Conservation (phyloP, 2,113 vertebrate genomes). For the Pogonocichla stellata region DNA sequence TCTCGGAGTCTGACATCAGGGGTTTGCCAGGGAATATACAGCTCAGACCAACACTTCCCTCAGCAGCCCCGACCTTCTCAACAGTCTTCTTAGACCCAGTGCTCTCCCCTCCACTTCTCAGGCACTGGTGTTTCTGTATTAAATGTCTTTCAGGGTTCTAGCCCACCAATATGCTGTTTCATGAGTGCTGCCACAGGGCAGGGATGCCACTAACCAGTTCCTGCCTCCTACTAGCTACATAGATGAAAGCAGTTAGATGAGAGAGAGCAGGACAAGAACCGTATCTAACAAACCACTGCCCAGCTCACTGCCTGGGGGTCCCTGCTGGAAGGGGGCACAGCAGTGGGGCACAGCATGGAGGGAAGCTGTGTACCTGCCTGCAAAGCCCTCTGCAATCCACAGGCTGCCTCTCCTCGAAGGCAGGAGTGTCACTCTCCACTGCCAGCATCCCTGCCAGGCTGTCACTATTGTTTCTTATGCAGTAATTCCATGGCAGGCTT, state of each 20-base stretch:
- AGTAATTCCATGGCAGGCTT: neutral
- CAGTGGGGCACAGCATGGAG: fast-evolving
- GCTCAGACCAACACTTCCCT: neutral
- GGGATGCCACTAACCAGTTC: neutral
- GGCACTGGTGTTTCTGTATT: neutral
- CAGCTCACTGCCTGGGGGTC: neutral
- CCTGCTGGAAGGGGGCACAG: fast-evolving
- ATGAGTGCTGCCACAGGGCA: neutral
- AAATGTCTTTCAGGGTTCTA: neutral
- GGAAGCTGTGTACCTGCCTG: neutral
- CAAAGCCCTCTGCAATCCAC: neutral
- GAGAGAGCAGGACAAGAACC: neutral
- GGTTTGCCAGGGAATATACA: neutral
- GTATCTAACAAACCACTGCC: neutral
- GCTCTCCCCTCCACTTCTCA: neutral
- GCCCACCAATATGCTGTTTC: neutral
- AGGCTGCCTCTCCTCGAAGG: neutral
- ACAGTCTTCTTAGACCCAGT: neutral
- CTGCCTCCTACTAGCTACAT: neutral
- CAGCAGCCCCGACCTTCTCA: neutral
- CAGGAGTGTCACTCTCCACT: neutral
- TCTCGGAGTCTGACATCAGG: neutral
- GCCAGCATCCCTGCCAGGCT: fast-evolving
- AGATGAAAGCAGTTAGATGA: neutral
- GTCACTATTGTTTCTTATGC: neutral